Base-by-base conservation (phyloP, 2,888 invertebrate species). In the Eupithecia exiguata region DNA sequence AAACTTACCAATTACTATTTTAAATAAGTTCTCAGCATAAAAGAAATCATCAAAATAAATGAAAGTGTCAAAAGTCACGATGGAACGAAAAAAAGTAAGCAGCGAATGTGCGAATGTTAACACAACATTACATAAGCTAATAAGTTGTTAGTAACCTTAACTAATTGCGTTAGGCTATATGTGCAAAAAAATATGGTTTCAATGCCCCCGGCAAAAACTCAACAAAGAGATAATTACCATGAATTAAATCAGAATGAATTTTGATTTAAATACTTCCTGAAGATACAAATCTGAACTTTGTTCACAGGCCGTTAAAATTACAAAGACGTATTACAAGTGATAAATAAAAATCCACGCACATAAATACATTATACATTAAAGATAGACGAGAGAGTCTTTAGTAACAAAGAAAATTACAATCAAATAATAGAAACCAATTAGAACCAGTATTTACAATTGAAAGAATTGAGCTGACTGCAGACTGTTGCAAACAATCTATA, bases 101-200 rank as follows among this genome's bases (percentile, higher is more conserved):
- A 68, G 72, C 77, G 77, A 78, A 74, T 71, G 70, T 71, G 76
- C 77, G 78, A 76, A 78, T 70, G 75, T 71, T 74, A 75, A 40
- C 53, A 71, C 35, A 30, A 18, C 40, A 66, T 80, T 80, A 70
- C 75, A 72, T 78, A 78, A 78, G 67, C 25, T 74, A 38, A 72
- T 72, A 72, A 63, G 69, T 72, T 74, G 62, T 70, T 61, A 53
- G 75, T 77, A 77, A 74, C 70, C 68, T 62, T 68, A 68, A 43
- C n/a, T 67, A 53, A 70, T 58, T 75, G 62, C 68, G 18, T 68
- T 76, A 68, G 70, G 71, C n/a, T 18, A n/a, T 18, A n/a, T 65
- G 25, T 61, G 69, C 53, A 70, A 76, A 67, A 21, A 21, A 58
- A 18, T 36, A 73, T 62, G 35, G 62, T 62, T 30, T 5, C 21